Base-by-base conservation (phyloP, 2,113 vertebrate species). In the Gorilla gorilla region DNA sequence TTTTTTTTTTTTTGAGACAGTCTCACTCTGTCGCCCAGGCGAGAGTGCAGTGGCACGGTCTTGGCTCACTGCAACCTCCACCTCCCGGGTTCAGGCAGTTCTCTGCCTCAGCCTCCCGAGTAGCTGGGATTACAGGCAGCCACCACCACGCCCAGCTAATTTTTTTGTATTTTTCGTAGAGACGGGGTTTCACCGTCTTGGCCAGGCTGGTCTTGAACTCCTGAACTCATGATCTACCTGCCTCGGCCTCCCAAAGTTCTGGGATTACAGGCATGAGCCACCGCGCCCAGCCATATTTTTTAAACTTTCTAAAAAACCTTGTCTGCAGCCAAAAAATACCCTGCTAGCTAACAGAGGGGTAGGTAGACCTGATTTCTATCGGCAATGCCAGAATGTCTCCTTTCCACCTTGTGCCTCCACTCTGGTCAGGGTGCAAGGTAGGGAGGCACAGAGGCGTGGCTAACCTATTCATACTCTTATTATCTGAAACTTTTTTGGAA, bases 261-360 rank as follows among this genome's bases (percentile, higher is more conserved):
- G 38, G 38, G 38, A 73, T 10, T 73, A 64, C 25, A 64, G 27
- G 61, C 38, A 55, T 40, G 38, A 23, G 22, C 72, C 72, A 73
- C 61, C 11, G 4, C 10, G 27, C 61, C 61, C 27, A 30, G 61
- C 27, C 25, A 64, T 45, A 8, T 16, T 61, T 95, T 95, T 88
- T 35, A 92, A 73, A 84, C 59, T n/a, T 79, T 61, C 64, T 70
- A 87, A n/a, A 90, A 97, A 59, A 76, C 78, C 59, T 83, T 40
- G 27, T 78, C 68, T 93, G n/a, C 20, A 82, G n/a, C 43, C 76
- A 43, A 27, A 48, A 48, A 93, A 81, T 50, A 52, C 23, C 17
- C 23, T 5, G 14, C 17, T 38, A 88, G 76, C 59, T 48, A 76
- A 78, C 25, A 70, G n/a, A 73, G 38, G 59, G 32, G 9, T 45